Evolutionary conservation across 30 jellyfish, hydroid and myxozoan species (phyloP).

Genomic region (Pseudorhiza aurosa): DNA sequence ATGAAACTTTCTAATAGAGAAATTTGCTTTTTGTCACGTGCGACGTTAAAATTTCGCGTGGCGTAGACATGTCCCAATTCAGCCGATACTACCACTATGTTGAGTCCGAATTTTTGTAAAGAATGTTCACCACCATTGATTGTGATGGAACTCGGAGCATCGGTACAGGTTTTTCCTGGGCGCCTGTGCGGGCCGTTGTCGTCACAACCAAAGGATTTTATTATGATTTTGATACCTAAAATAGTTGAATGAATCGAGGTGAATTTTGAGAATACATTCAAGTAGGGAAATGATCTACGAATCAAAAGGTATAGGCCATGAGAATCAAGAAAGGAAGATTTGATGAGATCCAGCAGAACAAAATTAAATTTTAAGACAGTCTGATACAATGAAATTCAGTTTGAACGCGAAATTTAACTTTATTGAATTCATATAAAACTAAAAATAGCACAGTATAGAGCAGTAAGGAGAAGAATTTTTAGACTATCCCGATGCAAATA

Average conservation of each 20-base stretch:
- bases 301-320: too few species aligned
- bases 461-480: too few species aligned
- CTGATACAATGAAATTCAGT: too few species aligned
- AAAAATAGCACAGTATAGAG: too few species aligned
- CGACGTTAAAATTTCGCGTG: background rate
- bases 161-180: background rate
- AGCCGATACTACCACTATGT: conserved; percentile 8
- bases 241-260: background rate
- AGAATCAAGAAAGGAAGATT: too few species aligned
- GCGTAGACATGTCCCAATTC: conserved; percentile 27
- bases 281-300: too few species aligned
- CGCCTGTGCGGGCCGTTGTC: conserved; percentile 15
- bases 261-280: background rate
- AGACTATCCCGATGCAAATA: too few species aligned
- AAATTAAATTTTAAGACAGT: too few species aligned
- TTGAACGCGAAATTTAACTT: too few species aligned
- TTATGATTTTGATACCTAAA: background rate
- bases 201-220: conserved; percentile 11
- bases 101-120: conserved; percentile 7
- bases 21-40: background rate
- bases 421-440: too few species aligned
- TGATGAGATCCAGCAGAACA: too few species aligned
- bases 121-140: conserved; percentile 18
- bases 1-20: background rate
- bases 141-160: conserved; percentile 8